These are phyloP conservation scores for Poeciliopsis presidionis DNA, from an alignment of 2,797 vertebrate species.

Conservation along the genomic window DNA sequence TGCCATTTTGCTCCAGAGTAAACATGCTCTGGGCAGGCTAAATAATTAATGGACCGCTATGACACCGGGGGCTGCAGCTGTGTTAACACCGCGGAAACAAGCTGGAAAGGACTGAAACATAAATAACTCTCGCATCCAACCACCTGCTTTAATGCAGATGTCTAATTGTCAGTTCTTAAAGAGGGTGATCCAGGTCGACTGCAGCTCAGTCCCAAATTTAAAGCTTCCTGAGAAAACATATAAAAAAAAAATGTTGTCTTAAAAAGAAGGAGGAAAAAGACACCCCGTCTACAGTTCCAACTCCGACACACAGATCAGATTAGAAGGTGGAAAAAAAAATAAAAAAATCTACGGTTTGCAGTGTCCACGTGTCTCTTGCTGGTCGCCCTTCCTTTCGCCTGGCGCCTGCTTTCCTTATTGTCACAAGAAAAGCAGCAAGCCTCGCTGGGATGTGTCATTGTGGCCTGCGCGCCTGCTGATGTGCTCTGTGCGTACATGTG, in stretches of 20 bases:
- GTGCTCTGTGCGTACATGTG: slow-evolving; percentile 17
- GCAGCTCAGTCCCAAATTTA: background rate
- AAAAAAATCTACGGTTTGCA: slow-evolving; percentile 10
- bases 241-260: background rate
- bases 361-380: slow-evolving; percentile 48
- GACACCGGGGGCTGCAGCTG: slow-evolving; percentile 43
- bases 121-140: slow-evolving; percentile 42
- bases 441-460: slow-evolving; percentile 61
- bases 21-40: slow-evolving; percentile 43
- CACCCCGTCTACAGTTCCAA: background rate
- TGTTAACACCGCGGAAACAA: slow-evolving; percentile 30
- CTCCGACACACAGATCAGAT: background rate
- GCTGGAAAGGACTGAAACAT: slow-evolving; percentile 45
- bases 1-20: slow-evolving; percentile 21
- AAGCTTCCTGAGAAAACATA: background rate
- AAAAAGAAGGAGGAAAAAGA: background rate
- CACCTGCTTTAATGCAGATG: background rate
- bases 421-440: slow-evolving; percentile 61
- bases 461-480: slow-evolving; percentile 40
- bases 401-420: slow-evolving; percentile 65
- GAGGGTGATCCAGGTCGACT: background rate
- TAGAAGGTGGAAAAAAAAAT: background rate
- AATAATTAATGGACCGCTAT: slow-evolving; percentile 52
- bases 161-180: background rate
- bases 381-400: slow-evolving; percentile 61